phyloP scores from a whole-genome alignment of 1,140 invertebrate species.

The Zophobas morio region DNA sequence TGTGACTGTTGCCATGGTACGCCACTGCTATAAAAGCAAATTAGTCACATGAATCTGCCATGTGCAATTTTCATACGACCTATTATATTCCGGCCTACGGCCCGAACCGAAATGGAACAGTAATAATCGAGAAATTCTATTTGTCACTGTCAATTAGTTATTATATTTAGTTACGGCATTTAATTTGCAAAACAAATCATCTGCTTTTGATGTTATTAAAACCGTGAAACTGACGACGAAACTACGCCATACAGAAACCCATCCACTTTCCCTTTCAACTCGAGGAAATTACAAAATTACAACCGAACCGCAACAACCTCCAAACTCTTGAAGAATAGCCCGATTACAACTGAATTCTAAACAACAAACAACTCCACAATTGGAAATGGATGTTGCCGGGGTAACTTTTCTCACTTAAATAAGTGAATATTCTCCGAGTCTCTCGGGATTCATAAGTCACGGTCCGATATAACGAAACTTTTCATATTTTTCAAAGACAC shows the following conservation, averaged over 20 bases:
- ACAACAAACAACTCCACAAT: neutral
- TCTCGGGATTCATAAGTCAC: slow-evolving; percentile 7
- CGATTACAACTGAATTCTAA: neutral
- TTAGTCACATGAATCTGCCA: slow-evolving; percentile 18
- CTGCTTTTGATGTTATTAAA: slow-evolving; percentile 17
- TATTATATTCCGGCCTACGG: slow-evolving; percentile 17
- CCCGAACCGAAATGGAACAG: slow-evolving; percentile 30
- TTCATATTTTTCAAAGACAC: slow-evolving; percentile 7
- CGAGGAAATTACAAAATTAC: slow-evolving; percentile 4
- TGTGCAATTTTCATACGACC: slow-evolving; percentile 31
- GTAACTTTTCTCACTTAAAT: slow-evolving; percentile 1
- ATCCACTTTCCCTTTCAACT: slow-evolving; percentile 1
- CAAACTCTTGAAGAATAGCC: neutral
- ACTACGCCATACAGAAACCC: neutral
- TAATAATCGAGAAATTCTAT: slow-evolving; percentile 39
- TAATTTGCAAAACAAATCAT: slow-evolving; percentile 23
- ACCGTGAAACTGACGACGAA: neutral
- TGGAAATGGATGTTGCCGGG: slow-evolving; percentile 2
- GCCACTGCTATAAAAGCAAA: slow-evolving; percentile 16
- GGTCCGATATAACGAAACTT: slow-evolving; percentile 5
- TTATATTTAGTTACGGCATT: slow-evolving; percentile 11
- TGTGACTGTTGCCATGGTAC: neutral
- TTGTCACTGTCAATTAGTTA: slow-evolving; percentile 29
- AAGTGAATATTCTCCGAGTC: slow-evolving; percentile 12
- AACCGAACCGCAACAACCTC: slow-evolving; percentile 2